Conservation (phyloP, 1,140 invertebrate species). For the Microplitis mediator region DNA sequence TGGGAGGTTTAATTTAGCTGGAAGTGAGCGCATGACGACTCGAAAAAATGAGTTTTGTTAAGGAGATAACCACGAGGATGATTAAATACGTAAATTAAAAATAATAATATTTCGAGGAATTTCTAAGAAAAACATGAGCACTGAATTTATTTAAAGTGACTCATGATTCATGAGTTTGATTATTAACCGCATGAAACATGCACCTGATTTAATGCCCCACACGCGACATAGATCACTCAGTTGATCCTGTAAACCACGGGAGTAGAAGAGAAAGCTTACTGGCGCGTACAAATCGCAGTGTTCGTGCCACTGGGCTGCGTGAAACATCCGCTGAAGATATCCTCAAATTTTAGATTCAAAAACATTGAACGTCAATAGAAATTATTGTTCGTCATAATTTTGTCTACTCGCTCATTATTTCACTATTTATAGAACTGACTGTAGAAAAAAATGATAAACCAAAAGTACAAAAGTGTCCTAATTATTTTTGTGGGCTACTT, state of each 20-base stretch:
- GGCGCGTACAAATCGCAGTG: slow-evolving; percentile 30
- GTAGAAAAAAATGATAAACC: too few species aligned
- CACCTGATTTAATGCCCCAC: slow-evolving; percentile 37
- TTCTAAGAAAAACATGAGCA: background rate
- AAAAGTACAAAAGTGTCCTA: too few species aligned
- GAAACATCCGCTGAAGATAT: too few species aligned
- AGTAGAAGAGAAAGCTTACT: slow-evolving; percentile 10
- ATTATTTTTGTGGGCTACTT: too few species aligned
- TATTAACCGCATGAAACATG: slow-evolving; percentile 36
- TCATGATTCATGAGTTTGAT: slow-evolving; percentile 11
- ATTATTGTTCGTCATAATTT: too few species aligned
- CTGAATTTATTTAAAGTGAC: background rate
- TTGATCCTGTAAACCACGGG: slow-evolving; percentile 19
- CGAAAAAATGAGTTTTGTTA: too few species aligned
- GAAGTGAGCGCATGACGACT: background rate
- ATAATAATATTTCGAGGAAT: background rate
- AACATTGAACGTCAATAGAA: too few species aligned
- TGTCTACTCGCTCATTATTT: too few species aligned
- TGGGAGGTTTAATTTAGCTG: slow-evolving; percentile 30
- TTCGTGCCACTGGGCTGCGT: slow-evolving; percentile 6
- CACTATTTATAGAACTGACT: too few species aligned
- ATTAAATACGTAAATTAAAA: too few species aligned
- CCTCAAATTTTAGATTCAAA: too few species aligned
- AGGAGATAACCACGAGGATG: background rate
- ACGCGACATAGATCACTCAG: slow-evolving; percentile 31